phyloP scores from a whole-genome alignment of 2,888 invertebrate genomes.

The Monochamus alternatus region DNA sequence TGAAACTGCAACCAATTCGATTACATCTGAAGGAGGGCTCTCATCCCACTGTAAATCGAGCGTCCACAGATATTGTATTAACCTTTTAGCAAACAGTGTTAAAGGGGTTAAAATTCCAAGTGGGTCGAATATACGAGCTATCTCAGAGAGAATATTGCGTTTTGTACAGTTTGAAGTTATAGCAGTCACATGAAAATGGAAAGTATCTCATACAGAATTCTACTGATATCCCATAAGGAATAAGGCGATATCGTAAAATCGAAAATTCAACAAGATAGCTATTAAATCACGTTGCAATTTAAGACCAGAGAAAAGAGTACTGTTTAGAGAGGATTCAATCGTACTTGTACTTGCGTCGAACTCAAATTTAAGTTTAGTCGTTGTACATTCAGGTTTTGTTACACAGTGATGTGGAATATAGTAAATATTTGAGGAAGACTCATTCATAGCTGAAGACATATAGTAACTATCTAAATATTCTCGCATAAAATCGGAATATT shows the following conservation, averaged over 20 bases:
- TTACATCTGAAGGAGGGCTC: background rate
- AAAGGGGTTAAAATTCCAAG: slow-evolving; percentile 6
- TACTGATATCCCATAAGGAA: slow-evolving; percentile 13
- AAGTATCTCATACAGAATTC: background rate
- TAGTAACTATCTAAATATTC: slow-evolving; percentile 41
- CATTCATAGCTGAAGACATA: slow-evolving; percentile 29
- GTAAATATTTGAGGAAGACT: slow-evolving; percentile 19
- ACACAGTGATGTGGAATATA: slow-evolving; percentile 55
- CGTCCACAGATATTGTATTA: background rate
- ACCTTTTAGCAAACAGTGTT: background rate
- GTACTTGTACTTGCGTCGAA: slow-evolving; percentile 50
- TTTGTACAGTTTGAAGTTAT: slow-evolving; percentile 2
- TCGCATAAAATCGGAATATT: slow-evolving; percentile 41
- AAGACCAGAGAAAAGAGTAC: slow-evolving; percentile 33
- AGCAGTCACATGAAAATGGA: background rate
- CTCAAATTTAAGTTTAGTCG: slow-evolving; percentile 50
- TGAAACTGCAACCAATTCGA: background rate
- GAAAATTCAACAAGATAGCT: slow-evolving; percentile 27
- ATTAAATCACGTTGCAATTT: slow-evolving; percentile 37
- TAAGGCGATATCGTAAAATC: slow-evolving; percentile 28
- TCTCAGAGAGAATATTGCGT: slow-evolving; percentile 5
- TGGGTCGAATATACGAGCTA: slow-evolving; percentile 14
- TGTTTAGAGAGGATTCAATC: slow-evolving; percentile 44
- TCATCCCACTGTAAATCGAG: background rate
- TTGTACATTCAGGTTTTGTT: slow-evolving; percentile 45